Percentiles rank a stretch among this genome's conserved stretches.
phyloP scores from a whole-genome alignment of 2,113 vertebrate species.

The Gambusia affinis region DNA sequence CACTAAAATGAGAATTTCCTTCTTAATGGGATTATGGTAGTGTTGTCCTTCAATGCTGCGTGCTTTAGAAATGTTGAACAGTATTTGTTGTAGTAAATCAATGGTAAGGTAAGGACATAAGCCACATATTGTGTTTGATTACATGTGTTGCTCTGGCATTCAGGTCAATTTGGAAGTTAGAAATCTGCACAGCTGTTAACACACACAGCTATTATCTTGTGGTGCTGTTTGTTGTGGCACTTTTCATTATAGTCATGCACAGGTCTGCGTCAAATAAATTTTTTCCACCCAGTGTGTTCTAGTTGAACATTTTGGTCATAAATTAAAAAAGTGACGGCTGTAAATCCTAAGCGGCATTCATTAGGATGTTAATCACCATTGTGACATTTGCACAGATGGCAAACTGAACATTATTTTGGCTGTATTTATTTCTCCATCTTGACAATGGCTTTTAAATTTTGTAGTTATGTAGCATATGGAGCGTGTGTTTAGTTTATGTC shows the following conservation, averaged over 20 bases:
- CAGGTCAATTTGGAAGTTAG: neutral
- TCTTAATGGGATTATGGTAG: constrained; percentile 12
- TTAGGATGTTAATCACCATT: no score
- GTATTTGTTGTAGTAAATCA: constrained; percentile 6
- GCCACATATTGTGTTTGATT: neutral
- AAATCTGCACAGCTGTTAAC: neutral
- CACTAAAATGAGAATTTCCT: constrained; percentile 35
- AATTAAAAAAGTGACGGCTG: neutral
- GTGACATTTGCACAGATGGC: neutral
- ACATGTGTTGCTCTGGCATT: constrained; percentile 1
- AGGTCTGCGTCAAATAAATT: neutral
- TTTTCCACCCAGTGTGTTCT: neutral
- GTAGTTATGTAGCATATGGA: neutral
- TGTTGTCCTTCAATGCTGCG: constrained; percentile 23
- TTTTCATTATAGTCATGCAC: neutral
- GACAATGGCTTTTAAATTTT: neutral
- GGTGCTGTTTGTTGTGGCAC: neutral
- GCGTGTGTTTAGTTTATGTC: neutral
- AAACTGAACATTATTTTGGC: neutral
- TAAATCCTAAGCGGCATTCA: neutral
- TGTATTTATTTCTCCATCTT: neutral
- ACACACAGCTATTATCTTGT: neutral
- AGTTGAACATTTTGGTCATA: neutral
- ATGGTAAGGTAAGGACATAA: constrained; percentile 21
- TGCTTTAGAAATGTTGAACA: constrained; percentile 29